A percentile compares a stretch with the other conserved stretches of the same genome.
These are phyloP conservation scores for Microctonus aethiopoides DNA, from an alignment of 2,888 invertebrate genomes.

Conservation along the genomic window DNA sequence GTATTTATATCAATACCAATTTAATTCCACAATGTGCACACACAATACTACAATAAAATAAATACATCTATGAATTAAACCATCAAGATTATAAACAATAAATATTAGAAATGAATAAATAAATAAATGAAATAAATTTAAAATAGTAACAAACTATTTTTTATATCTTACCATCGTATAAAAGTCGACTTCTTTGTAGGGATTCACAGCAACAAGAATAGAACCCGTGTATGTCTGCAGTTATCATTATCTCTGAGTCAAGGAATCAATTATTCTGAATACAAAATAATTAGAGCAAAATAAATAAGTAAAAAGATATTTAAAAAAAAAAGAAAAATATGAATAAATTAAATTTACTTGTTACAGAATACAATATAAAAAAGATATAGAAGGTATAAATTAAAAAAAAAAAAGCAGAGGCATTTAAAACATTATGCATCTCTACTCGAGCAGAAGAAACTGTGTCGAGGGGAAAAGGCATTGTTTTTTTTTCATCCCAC, in stretches of 20 bases:
- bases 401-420: neutral
- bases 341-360: neutral
- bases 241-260: constrained; percentile 34
- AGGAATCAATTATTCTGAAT: constrained; percentile 24
- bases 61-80: neutral
- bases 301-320: neutral
- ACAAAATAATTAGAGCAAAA: neutral
- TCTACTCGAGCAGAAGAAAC: neutral
- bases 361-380: neutral
- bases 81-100: neutral
- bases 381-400: neutral
- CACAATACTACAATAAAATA: neutral
- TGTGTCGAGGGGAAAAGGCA: neutral
- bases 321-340: neutral
- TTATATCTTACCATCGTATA: constrained; percentile 83
- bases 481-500: neutral
- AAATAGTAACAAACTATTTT: neutral
- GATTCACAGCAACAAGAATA: constrained; percentile 93
- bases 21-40: neutral
- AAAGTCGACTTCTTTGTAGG: constrained; percentile 90
- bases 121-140: neutral
- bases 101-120: neutral
- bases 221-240: constrained; percentile 91
- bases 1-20: neutral
- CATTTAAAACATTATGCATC: neutral